Base-by-base conservation (phyloP, 1,140 invertebrate genomes). In the Sarcophaga peregrina region DNA sequence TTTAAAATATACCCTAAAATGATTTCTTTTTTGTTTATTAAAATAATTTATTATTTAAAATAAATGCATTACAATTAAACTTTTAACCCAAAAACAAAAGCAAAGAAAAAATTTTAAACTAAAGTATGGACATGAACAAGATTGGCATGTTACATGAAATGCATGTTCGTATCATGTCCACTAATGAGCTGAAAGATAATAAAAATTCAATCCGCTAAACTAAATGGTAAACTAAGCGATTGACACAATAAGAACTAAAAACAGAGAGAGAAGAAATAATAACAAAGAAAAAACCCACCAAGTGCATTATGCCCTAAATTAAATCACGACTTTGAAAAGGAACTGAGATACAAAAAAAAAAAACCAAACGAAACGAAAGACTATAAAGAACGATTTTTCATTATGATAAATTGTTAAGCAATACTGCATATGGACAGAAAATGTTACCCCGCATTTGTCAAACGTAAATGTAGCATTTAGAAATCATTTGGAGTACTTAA, bases 301-400 rank as follows among this genome's bases (percentile, higher is more conserved):
- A 68, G n/a, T n/a, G n/a, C n/a, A n/a, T n/a, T n/a, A n/a, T 68
- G 62, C 62, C 62, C 62, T 68, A 68, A 68, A 68, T 68, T 68
- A 68, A 68, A 68, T 68, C 62, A 68, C 62, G 62, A 68, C 25
- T 68, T 68, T 68, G 62, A 68, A 68, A 68, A 68, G 62, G 62
- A 68, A 68, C 62, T 68, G n/a, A 68, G 17, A 50, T 11, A 8
- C 48, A 50, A 50, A 8, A 50, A 50, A 8, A 50, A 62, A 68
- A 15, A 15, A 68, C 1, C 8, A 20, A 58, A n/a, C n/a, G n/a
- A n/a, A n/a, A n/a, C n/a, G n/a, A n/a, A n/a, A n/a, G n/a, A n/a
- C n/a, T n/a, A n/a, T n/a, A 37, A 37, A 37, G 25, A 68, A 25
- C 17, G 62, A 68, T 68, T 68, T 37, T 68, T n/a, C 17, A 25